Evolutionary conservation across 1,140 invertebrate genomes (phyloP).

Genomic region (Achroia grisella): DNA sequence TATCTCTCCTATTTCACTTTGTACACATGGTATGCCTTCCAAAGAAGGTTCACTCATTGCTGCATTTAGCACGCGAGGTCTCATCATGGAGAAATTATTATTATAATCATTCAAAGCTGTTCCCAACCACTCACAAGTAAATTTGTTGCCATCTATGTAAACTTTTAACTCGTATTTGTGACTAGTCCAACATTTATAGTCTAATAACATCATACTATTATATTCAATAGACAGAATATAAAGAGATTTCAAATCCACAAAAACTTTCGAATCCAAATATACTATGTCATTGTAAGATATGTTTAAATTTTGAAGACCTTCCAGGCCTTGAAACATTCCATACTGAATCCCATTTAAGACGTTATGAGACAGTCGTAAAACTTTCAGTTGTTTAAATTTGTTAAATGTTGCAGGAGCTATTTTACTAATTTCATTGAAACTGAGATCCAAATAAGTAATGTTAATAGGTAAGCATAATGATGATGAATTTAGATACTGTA

Average conservation of each 20-base stretch:
- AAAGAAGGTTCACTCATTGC: slow-evolving; percentile 25
- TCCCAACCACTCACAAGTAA: slow-evolving; percentile 49
- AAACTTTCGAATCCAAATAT: slow-evolving; percentile 42
- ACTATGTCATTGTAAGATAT: slow-evolving; percentile 45
- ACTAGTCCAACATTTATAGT: slow-evolving; percentile 39
- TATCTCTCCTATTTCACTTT: slow-evolving; percentile 6
- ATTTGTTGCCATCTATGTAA: slow-evolving; percentile 46
- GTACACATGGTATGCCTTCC: slow-evolving; percentile 43
- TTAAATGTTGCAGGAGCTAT: slow-evolving; percentile 44
- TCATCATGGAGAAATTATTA: slow-evolving; percentile 49
- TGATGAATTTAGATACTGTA: slow-evolving; percentile 30
- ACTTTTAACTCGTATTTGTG: slow-evolving; percentile 39
- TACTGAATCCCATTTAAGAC: slow-evolving; percentile 34
- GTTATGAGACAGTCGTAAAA: slow-evolving; percentile 43
- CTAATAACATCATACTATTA: slow-evolving; percentile 35
- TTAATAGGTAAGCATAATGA: slow-evolving; percentile 38
- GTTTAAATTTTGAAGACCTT: slow-evolving; percentile 36
- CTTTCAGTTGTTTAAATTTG: slow-evolving; percentile 28
- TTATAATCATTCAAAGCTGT: slow-evolving; percentile 37
- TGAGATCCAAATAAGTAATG: slow-evolving; percentile 43
- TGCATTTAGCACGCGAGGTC: slow-evolving; percentile 24
- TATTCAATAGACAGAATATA: slow-evolving; percentile 34
- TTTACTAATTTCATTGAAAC: slow-evolving; percentile 33
- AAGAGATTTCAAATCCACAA: slow-evolving; percentile 43
- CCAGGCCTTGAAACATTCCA: slow-evolving; percentile 42